phyloP scores from a whole-genome alignment of 2,113 vertebrate genomes.

The Paratilapia polleni region DNA sequence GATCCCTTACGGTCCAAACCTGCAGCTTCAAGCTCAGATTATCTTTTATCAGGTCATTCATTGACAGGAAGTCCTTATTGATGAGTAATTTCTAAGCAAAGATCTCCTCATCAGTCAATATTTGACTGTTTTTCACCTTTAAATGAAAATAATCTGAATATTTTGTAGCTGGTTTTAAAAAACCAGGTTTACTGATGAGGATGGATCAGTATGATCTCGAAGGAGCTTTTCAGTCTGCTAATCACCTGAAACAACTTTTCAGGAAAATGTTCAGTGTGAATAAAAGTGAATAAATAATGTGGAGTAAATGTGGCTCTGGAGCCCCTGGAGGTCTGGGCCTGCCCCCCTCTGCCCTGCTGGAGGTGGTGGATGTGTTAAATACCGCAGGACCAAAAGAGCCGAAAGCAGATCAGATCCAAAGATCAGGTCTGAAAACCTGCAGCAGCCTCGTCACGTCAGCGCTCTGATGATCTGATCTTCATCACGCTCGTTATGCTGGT shows the following conservation, averaged over 20 bases:
- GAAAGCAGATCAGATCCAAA: background rate
- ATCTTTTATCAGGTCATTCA: background rate
- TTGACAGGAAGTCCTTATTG: fast-evolving
- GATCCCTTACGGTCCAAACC: background rate
- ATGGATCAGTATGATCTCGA: background rate
- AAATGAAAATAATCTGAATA: too few species aligned
- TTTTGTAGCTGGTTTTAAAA: too few species aligned
- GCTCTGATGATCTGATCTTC: background rate
- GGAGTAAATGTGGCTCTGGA: background rate
- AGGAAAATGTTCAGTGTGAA: background rate
- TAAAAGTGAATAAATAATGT: background rate
- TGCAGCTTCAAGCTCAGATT: background rate
- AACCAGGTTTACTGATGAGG: too few species aligned
- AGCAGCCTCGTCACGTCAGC: background rate
- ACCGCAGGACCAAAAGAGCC: background rate
- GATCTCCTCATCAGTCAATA: background rate
- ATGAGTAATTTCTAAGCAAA: background rate
- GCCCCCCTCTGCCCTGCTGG: background rate
- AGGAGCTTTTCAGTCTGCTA: background rate
- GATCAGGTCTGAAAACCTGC: background rate
- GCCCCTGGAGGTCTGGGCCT: background rate
- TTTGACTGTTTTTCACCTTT: background rate
- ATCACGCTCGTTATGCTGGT: background rate
- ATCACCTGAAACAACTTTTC: fast-evolving
- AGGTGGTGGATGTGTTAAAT: background rate